Percentiles rank a stretch among this genome's conserved stretches.
These are phyloP conservation scores for Aelia acuminata DNA, from an alignment of 2,888 invertebrate genomes.

Conservation along the genomic window DNA sequence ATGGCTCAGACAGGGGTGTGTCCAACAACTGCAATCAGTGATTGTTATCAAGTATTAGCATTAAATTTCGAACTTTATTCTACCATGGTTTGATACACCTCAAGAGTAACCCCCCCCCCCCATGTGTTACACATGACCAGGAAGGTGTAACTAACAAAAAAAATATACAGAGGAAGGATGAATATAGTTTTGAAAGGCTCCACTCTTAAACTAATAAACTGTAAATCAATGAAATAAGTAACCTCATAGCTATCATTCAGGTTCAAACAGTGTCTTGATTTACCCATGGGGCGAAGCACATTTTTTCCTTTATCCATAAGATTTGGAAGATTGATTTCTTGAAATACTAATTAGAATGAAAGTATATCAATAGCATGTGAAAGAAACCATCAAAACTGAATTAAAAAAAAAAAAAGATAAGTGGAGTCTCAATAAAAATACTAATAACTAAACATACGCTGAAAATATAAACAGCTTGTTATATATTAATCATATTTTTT, in stretches of 20 bases:
- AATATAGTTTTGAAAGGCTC: not conserved
- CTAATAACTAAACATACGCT: constrained; percentile 54
- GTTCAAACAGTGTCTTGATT: not conserved
- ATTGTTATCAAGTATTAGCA: not conserved
- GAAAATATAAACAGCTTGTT: constrained; percentile 50
- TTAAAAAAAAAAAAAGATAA: not conserved
- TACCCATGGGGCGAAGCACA: constrained; percentile 27
- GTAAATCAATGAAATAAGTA: not conserved
- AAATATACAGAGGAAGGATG: not conserved
- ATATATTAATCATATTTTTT: constrained; percentile 51
- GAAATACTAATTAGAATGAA: constrained; percentile 22
- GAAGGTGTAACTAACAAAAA: too few species aligned
- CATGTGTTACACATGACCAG: too few species aligned
- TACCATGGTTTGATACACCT: too few species aligned
- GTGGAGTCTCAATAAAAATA: constrained; percentile 43
- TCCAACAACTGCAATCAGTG: constrained; percentile 50
- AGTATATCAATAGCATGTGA: not conserved
- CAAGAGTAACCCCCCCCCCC: too few species aligned
- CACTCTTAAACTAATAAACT: constrained; percentile 19
- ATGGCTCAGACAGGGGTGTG: constrained; percentile 56
- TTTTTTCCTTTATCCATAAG: constrained; percentile 57
- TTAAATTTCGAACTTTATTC: too few species aligned
- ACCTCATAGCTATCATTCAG: constrained; percentile 36
- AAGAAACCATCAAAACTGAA: not conserved
- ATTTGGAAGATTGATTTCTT: constrained; percentile 40